These are phyloP conservation scores for Adelosebastes latens DNA, from an alignment of 2,797 vertebrate genomes.

Conservation along the genomic window DNA sequence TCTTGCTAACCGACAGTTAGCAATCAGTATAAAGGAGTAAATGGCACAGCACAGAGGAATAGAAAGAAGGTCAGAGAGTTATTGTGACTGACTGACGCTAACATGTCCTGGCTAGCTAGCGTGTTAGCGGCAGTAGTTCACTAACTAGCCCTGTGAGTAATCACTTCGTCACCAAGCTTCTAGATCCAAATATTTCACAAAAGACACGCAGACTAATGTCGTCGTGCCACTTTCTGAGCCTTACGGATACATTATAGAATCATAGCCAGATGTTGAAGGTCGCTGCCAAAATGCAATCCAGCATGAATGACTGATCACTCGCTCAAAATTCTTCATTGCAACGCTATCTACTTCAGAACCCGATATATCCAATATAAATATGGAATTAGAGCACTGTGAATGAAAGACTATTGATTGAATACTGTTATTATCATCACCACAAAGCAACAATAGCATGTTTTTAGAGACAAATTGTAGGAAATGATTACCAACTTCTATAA, in stretches of 20 bases:
- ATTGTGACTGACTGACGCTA: background rate
- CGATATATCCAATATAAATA: background rate
- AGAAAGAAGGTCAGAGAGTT: background rate
- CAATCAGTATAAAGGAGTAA: background rate
- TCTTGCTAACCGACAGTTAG: no score
- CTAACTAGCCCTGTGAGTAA: background rate
- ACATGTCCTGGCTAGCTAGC: background rate
- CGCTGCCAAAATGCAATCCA: background rate
- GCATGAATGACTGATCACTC: background rate
- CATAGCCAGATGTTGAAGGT: background rate
- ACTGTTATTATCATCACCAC: conserved; percentile 26
- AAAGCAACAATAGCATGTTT: background rate
- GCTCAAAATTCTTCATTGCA: background rate
- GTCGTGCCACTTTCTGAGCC: background rate
- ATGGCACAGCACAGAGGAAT: background rate
- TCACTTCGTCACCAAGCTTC: background rate
- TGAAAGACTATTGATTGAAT: conserved; percentile 4
- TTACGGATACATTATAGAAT: background rate
- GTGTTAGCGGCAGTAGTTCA: background rate
- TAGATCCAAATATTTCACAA: background rate
- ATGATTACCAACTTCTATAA: background rate
- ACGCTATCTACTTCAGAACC: background rate
- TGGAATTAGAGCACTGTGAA: background rate
- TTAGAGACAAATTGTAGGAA: background rate
- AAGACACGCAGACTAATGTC: background rate